Evolutionary conservation across 2,113 vertebrate genomes (phyloP).

Genomic region (Chrysemys picta): DNA sequence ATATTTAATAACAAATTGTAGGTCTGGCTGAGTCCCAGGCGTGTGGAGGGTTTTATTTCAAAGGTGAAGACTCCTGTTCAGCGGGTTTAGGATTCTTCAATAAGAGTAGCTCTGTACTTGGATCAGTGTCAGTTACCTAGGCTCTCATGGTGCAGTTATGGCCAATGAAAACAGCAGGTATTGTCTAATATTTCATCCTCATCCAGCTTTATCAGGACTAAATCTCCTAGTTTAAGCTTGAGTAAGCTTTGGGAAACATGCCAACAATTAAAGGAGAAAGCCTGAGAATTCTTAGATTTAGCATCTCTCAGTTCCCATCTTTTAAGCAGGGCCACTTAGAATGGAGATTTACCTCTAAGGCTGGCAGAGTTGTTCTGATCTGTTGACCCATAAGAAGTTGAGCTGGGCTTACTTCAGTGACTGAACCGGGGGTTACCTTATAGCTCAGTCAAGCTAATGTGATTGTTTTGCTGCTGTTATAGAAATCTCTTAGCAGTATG

Average conservation of each 20-base stretch:
- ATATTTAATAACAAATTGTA: not conserved
- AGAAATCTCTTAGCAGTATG: not conserved
- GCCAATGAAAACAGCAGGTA: not conserved
- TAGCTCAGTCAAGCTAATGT: not conserved
- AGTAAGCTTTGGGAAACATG: slow-evolving; percentile 4
- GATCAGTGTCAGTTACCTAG: not conserved
- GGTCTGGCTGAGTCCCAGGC: not conserved
- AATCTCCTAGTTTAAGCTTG: slow-evolving; percentile 14
- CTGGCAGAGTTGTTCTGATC: not conserved
- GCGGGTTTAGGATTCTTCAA: slow-evolving; percentile 23
- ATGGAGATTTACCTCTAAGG: not conserved
- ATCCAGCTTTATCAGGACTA: not conserved
- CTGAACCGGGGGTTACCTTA: not conserved
- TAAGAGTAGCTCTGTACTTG: not conserved
- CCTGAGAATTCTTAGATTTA: not conserved
- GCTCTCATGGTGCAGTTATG: not conserved
- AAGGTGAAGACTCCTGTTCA: slow-evolving; percentile 26
- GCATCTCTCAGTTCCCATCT: not conserved
- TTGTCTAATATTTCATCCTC: not conserved
- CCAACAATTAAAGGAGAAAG: slow-evolving; percentile 12
- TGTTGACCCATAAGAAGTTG: not conserved
- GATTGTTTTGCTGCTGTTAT: not conserved
- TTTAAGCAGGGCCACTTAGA: not conserved
- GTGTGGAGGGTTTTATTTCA: slow-evolving; percentile 21
- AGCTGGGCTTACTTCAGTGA: not conserved